Percentiles rank a stretch among this genome's conserved stretches.
Conservation (phyloP, 2,113 vertebrate genomes). For the Sceloporus tristichus region DNA sequence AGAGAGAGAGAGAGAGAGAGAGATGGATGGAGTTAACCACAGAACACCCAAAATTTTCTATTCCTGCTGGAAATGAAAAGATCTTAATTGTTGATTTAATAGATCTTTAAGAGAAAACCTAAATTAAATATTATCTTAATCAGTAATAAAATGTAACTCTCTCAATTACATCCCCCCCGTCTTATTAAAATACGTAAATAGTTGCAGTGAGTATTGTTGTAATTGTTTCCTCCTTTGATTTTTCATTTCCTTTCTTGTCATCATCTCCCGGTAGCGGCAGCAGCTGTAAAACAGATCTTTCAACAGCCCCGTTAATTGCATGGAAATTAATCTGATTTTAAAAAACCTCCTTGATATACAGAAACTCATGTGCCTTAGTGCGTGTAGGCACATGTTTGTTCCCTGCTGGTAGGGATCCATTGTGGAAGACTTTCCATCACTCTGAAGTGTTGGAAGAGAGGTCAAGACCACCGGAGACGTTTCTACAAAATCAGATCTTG, state of each 20-base stretch:
- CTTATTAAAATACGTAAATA: conserved; percentile 76
- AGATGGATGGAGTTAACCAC: neutral
- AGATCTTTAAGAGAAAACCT: conserved; percentile 64
- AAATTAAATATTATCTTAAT: conserved; percentile 76
- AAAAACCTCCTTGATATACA: conserved; percentile 62
- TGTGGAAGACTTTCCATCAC: neutral
- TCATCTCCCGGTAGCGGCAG: conserved; percentile 70
- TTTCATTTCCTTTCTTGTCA: conserved; percentile 79
- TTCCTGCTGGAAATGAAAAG: conserved; percentile 45
- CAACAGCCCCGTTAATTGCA: conserved; percentile 75
- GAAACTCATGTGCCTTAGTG: neutral
- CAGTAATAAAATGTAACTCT: conserved; percentile 72
- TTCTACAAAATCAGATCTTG: conserved; percentile 34
- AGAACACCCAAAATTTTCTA: conserved; percentile 31
- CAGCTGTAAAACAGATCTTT: conserved; percentile 76
- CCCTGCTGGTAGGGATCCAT: neutral
- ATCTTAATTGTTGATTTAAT: conserved; percentile 62
- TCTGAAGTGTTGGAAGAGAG: neutral
- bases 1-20: neutral
- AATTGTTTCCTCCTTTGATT: conserved; percentile 81
- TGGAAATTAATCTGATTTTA: conserved; percentile 76
- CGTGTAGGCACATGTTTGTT: conserved; percentile 41
- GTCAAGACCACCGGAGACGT: rapidly evolving
- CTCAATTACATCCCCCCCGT: conserved; percentile 68
- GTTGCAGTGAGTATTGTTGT: conserved; percentile 74